Conservation (phyloP, 1,140 invertebrate genomes). For the Monomorium pharaonis region DNA sequence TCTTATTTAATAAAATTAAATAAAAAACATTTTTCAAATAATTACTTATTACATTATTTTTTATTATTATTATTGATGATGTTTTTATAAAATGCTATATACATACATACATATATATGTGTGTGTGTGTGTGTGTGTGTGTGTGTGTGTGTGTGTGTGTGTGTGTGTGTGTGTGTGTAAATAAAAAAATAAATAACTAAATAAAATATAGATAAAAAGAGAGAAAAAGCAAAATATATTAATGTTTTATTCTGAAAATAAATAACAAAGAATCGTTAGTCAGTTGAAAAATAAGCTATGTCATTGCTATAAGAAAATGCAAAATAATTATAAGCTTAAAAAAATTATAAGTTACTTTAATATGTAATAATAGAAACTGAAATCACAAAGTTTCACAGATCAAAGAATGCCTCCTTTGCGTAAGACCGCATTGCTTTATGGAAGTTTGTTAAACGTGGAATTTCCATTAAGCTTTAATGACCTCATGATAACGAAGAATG, state of each 20-base stretch:
- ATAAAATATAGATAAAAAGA: no score
- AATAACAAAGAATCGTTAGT: neutral
- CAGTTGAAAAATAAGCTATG: neutral
- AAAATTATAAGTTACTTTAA: neutral
- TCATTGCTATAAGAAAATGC: neutral
- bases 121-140: no score
- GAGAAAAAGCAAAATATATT: no score
- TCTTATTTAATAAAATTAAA: neutral
- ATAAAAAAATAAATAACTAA: no score
- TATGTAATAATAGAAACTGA: conserved; percentile 6
- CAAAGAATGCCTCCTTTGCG: neutral
- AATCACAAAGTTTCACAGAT: neutral
- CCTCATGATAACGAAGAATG: neutral
- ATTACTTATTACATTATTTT: neutral
- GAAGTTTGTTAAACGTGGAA: conserved; percentile 23
- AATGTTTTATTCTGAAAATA: no score
- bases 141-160: no score
- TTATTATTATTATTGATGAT: neutral
- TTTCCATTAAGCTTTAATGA: conserved; percentile 25
- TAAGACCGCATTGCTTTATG: neutral
- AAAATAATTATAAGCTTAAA: neutral
- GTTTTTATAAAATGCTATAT: neutral
- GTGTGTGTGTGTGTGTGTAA: no score
- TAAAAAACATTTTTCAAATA: neutral
- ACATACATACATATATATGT: no score